phyloP scores from a whole-genome alignment of 2,113 vertebrate genomes.

The Pseudonaja textilis region DNA sequence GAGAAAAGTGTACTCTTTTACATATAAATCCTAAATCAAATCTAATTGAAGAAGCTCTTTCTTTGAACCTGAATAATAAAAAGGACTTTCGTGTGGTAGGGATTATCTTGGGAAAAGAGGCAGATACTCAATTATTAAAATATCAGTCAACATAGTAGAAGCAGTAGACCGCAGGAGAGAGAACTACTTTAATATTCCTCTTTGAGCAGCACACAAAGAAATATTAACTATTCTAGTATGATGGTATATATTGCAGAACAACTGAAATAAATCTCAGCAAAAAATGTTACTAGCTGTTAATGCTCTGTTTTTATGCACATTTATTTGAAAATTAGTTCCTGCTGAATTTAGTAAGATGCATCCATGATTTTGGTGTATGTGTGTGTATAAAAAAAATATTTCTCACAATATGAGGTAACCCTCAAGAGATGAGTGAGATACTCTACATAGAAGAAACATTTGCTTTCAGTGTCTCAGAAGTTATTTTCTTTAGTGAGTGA shows the following conservation, averaged over 20 bases:
- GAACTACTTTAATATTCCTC: conserved; percentile 20
- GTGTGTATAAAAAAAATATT: not conserved
- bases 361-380: not conserved
- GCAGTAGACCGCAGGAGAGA: conserved; percentile 14
- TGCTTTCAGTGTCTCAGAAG: not conserved
- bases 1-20: conserved; percentile 4
- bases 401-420: not conserved
- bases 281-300: fast-evolving
- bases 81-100: not conserved
- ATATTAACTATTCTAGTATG: not conserved
- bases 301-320: not conserved
- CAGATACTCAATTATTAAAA: conserved; percentile 3
- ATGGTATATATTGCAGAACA: not conserved
- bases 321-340: not conserved
- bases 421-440: not conserved
- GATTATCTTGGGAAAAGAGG: conserved; percentile 2
- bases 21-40: not conserved
- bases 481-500: not conserved
- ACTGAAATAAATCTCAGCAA: not conserved
- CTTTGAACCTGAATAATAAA: conserved; percentile 17
- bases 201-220: conserved; percentile 2
- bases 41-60: not conserved
- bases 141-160: conserved; percentile 2
- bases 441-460: not conserved
- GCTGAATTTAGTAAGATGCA: not conserved